phyloP scores from a whole-genome alignment of 2,113 vertebrate genomes.

The Apus apus region DNA sequence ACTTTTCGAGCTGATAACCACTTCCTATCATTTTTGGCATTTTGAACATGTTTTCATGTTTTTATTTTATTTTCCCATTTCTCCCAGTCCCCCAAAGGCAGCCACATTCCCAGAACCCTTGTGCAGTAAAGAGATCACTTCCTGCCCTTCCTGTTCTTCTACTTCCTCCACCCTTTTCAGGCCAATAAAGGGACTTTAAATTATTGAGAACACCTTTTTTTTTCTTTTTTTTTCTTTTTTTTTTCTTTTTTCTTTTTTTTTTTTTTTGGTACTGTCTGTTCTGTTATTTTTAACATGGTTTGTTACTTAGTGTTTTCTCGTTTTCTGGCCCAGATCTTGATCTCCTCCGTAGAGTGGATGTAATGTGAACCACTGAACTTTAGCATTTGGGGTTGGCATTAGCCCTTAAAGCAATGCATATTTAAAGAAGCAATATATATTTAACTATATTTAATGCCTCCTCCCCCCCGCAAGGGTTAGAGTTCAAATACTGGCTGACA shows the following conservation, averaged over 20 bases:
- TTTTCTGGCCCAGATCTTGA: neutral
- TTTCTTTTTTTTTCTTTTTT: neutral
- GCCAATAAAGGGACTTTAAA: constrained; percentile 27
- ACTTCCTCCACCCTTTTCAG: constrained; percentile 48
- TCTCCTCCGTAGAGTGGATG: neutral
- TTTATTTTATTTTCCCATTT: constrained; percentile 71
- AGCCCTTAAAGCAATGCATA: neutral
- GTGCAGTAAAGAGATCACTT: constrained; percentile 33
- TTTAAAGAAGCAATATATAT: neutral
- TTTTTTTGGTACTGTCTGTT: neutral
- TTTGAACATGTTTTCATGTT: constrained; percentile 43
- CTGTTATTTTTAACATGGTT: neutral
- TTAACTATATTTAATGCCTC: neutral
- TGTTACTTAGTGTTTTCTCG: neutral
- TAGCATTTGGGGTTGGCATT: neutral
- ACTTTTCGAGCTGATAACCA: constrained; percentile 69
- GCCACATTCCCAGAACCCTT: constrained; percentile 31
- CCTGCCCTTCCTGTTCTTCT: constrained; percentile 50
- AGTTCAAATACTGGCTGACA: neutral
- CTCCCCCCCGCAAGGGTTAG: neutral
- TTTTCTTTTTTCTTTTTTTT: neutral
- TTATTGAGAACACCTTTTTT: neutral
- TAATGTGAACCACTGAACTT: neutral
- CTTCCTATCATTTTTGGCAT: constrained; percentile 66
- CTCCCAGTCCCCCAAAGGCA: constrained; percentile 38